A percentile compares a stretch with the other conserved stretches of the same genome.
Evolutionary conservation across 2,113 vertebrate species (phyloP).

Genomic region (Piliocolobus tephrosceles): DNA sequence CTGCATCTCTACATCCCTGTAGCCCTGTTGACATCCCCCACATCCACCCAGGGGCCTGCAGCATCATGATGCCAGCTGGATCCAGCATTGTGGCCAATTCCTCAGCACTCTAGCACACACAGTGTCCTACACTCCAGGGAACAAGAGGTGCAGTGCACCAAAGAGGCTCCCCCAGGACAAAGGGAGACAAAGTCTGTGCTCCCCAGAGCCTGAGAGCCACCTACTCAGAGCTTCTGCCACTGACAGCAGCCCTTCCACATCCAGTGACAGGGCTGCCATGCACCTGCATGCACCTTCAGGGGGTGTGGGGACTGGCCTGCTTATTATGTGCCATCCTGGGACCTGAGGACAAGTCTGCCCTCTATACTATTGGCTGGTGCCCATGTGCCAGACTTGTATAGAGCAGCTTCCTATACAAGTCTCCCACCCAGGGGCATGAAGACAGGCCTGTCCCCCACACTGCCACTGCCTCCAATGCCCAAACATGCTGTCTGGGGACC

Average conservation of each 20-base stretch:
- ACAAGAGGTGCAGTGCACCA: background rate
- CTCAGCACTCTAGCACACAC: background rate
- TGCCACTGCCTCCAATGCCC: background rate
- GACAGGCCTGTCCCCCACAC: background rate
- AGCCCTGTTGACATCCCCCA: background rate
- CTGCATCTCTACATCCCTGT: background rate
- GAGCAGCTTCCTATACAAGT: too few species aligned
- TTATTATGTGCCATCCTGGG: background rate
- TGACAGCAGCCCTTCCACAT: background rate
- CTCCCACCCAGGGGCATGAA: background rate
- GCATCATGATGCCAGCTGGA: background rate
- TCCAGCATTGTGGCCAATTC: background rate
- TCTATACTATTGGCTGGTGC: background rate
- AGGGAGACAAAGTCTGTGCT: background rate
- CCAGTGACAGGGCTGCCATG: background rate
- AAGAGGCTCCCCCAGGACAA: background rate
- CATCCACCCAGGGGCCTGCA: background rate
- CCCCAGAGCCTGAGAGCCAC: background rate
- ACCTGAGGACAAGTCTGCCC: background rate
- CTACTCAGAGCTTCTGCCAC: background rate
- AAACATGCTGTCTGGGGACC: background rate
- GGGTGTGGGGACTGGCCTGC: background rate
- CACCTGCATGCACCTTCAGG: background rate
- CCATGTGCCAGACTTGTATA: background rate
- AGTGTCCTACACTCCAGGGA: background rate